Evolutionary conservation across 2,113 vertebrate species (phyloP).

Genomic region (Pluvianellus socialis): DNA sequence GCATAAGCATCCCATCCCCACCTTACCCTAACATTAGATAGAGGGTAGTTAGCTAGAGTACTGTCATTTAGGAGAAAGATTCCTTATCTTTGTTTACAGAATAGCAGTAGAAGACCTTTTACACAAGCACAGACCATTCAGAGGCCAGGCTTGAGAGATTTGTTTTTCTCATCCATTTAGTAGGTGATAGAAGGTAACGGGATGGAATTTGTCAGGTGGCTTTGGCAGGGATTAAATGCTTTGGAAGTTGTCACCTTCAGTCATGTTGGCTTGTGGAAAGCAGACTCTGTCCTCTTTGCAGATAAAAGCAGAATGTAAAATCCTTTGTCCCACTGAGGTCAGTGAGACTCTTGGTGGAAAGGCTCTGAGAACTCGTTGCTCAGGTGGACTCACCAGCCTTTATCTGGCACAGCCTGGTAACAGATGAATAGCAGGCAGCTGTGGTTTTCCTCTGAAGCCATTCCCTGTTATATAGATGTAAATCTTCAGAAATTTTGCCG

Average conservation of each 20-base stretch:
- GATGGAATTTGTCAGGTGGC: not conserved
- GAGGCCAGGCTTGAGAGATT: not conserved
- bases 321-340: not conserved
- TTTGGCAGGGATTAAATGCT: not conserved
- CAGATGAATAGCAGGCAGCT: not conserved
- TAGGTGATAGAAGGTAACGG: not conserved
- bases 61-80: not conserved
- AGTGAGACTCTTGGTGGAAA: not conserved
- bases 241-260: not conserved
- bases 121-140: not conserved
- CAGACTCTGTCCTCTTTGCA: not conserved
- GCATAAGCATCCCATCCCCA: not conserved
- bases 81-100: slow-evolving; percentile 44
- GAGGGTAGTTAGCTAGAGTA: not conserved
- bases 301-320: not conserved
- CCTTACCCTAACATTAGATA: not conserved
- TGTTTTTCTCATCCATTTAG: not conserved
- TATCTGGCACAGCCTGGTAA: not conserved
- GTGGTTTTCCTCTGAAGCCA: not conserved
- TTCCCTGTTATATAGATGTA: not conserved
- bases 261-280: not conserved
- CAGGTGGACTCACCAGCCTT: not conserved
- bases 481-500: not conserved
- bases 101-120: not conserved
- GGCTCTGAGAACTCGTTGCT: not conserved